phyloP scores from a whole-genome alignment of 1,140 invertebrate species.

The Zeugodacus cucurbitae region DNA sequence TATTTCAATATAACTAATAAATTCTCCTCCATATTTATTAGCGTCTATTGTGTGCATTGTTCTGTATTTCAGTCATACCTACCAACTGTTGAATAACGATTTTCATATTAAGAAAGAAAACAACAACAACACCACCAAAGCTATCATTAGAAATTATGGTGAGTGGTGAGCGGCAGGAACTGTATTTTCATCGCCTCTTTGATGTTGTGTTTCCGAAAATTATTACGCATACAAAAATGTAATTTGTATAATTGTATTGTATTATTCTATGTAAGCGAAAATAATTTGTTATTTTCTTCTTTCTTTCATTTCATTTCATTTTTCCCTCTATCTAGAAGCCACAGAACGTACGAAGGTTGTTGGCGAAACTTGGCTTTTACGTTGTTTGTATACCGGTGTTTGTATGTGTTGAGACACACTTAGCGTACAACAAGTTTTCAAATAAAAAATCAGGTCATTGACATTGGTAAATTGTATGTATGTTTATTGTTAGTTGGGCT shows the following conservation, averaged over 20 bases:
- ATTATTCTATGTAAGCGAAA: not conserved
- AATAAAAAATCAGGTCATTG: conserved; percentile 15
- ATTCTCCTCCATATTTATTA: not conserved
- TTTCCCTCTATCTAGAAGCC: not conserved
- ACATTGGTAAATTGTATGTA: not conserved
- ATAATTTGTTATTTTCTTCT: too few relatives aligned
- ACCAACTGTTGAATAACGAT: not conserved
- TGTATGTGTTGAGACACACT: not conserved
- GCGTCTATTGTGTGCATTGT: not conserved
- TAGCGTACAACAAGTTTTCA: not conserved
- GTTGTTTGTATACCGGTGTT: too few relatives aligned
- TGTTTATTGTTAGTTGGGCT: not conserved
- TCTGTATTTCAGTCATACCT: not conserved
- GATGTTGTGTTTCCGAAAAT: not conserved
- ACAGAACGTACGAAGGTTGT: not conserved
- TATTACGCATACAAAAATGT: conserved; percentile 4
- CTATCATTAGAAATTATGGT: not conserved
- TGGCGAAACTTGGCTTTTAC: not conserved
- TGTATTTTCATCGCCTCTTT: not conserved
- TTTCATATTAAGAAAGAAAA: not conserved
- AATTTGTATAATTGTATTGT: conserved; percentile 24
- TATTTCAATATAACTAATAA: too few relatives aligned
- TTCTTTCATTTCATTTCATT: not conserved
- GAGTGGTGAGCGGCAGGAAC: not conserved
- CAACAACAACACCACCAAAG: not conserved